Evolutionary conservation across 2,888 invertebrate genomes (phyloP).

Genomic region (Hecatera dysodea): DNA sequence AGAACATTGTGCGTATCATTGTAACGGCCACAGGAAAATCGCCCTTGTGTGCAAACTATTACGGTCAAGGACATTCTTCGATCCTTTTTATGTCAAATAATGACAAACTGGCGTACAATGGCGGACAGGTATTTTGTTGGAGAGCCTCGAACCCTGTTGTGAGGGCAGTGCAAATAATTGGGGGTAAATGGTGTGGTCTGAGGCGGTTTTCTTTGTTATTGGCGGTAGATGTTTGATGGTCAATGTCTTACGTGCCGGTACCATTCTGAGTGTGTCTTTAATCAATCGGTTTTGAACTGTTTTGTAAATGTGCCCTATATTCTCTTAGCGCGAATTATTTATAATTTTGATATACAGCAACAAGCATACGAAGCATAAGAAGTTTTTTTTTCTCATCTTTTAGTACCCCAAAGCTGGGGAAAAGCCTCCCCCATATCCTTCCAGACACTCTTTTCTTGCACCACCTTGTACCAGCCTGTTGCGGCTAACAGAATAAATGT

Average conservation of each 20-base stretch:
- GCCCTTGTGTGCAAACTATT: constrained; percentile 44
- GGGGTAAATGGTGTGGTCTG: constrained; percentile 29
- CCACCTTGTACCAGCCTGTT: no score
- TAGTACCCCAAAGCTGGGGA: no score
- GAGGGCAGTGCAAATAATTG: constrained; percentile 50
- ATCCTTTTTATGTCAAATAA: constrained; percentile 61
- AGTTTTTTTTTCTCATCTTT: no score
- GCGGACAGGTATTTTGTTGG: constrained; percentile 54
- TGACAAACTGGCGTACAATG: constrained; percentile 55
- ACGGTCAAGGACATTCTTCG: constrained; percentile 47
- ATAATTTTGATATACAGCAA: no score
- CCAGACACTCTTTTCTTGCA: no score
- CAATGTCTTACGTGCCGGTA: not conserved
- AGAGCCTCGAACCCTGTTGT: constrained; percentile 32
- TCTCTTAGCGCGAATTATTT: no score
- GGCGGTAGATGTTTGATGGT: constrained; percentile 11
- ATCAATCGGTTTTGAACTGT: no score
- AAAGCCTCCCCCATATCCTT: no score
- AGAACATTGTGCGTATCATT: constrained; percentile 13
- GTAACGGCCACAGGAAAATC: constrained; percentile 33
- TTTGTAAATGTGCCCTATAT: no score
- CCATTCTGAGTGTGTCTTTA: not conserved
- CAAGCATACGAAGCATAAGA: no score
- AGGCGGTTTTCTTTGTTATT: constrained; percentile 31
- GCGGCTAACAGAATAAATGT: no score